Percentiles rank a stretch among this genome's conserved stretches.
These are phyloP conservation scores for Ctenosaura bakeri DNA, from an alignment of 2,797 vertebrate species.

Conservation along the genomic window DNA sequence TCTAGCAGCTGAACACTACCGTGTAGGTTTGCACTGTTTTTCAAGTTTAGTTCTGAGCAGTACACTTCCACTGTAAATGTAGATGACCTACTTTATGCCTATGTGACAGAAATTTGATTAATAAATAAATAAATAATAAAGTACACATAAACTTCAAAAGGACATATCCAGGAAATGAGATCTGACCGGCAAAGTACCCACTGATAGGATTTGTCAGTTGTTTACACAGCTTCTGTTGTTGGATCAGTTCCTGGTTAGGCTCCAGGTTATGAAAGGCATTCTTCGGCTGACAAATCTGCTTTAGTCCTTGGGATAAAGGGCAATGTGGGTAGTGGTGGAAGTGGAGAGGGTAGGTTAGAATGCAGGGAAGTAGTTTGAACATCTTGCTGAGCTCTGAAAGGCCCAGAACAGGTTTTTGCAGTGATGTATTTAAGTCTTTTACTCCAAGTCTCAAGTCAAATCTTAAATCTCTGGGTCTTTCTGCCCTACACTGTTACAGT, in stretches of 20 bases:
- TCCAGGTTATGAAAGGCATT: constrained; percentile 3
- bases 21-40: constrained; percentile 11
- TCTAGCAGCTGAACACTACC: neutral
- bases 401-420: neutral
- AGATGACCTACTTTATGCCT: neutral
- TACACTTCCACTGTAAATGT: constrained; percentile 6
- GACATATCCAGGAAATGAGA: constrained; percentile 9
- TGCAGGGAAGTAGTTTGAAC: neutral
- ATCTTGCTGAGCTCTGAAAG: neutral
- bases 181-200: neutral
- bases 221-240: constrained; percentile 2
- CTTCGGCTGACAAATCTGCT: neutral
- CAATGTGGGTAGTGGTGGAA: neutral
- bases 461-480: too few relatives aligned
- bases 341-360: neutral
- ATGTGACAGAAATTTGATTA: constrained; percentile 23
- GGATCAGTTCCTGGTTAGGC: constrained; percentile 26
- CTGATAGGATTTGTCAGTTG: neutral
- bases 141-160: neutral
- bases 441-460: too few relatives aligned
- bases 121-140: neutral
- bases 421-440: too few relatives aligned
- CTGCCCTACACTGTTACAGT: too few relatives aligned
- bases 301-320: neutral
- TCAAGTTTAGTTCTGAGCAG: constrained; percentile 22